Conservation (phyloP, 64 coral and sea anemone species). For the Montipora sp. region DNA sequence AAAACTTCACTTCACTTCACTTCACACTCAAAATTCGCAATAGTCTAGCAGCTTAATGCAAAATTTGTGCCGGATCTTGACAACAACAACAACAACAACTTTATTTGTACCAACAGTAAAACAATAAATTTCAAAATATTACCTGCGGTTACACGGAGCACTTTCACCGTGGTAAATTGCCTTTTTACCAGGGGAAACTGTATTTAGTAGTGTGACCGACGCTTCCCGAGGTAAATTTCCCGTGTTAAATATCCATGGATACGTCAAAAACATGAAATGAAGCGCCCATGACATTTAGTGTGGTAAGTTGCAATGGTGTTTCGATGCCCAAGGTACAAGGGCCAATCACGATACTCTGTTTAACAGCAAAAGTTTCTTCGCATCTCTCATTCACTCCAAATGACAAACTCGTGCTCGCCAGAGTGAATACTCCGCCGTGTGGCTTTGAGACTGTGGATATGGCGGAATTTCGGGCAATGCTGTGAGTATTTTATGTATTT, state of each 20-base stretch:
- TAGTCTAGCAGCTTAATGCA: too few relatives aligned
- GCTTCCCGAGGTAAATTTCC: slow-evolving; percentile 24
- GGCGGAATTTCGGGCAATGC: slow-evolving; percentile 42
- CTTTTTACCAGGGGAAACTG: slow-evolving; percentile 19
- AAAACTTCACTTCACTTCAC: too few relatives aligned
- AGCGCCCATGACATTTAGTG: slow-evolving; percentile 53
- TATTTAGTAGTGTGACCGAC: neutral
- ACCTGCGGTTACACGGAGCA: neutral
- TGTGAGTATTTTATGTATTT: slow-evolving; percentile 28
- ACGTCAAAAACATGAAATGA: slow-evolving; percentile 43
- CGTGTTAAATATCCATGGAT: slow-evolving; percentile 30
- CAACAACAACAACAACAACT: too few relatives aligned
- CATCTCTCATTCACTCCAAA: neutral
- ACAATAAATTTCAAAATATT: neutral
- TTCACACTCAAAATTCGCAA: too few relatives aligned
- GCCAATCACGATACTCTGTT: slow-evolving; percentile 41
- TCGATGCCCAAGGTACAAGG: slow-evolving; percentile 31
- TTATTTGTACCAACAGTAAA: too few relatives aligned
- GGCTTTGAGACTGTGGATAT: slow-evolving; percentile 20
- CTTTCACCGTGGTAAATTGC: neutral
- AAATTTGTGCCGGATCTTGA: too few relatives aligned
- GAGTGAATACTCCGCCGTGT: neutral
- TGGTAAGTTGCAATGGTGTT: slow-evolving; percentile 56
- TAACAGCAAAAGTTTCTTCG: slow-evolving; percentile 33
- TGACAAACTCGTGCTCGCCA: neutral